Evolutionary conservation across 2,888 invertebrate species (phyloP).

Genomic region (Eulithis prunata): DNA sequence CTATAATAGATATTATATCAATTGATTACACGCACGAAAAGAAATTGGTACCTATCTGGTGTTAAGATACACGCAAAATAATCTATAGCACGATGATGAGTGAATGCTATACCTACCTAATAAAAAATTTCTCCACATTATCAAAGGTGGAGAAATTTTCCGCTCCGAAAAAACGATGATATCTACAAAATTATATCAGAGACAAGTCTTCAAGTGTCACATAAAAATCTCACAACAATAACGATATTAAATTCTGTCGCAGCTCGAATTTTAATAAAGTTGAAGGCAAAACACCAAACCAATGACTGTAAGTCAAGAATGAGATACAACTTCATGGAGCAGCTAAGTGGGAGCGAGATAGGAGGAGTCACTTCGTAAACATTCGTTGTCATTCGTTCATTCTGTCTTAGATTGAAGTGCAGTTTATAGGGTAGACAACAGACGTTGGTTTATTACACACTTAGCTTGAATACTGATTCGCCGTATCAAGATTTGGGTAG

Average conservation of each 20-base stretch:
- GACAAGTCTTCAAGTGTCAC: conserved; percentile 16
- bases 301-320: not conserved
- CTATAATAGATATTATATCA: too few species aligned
- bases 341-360: not conserved
- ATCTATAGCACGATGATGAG: too few species aligned
- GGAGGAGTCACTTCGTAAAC: not conserved
- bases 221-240: conserved; percentile 27
- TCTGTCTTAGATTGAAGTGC: conserved; percentile 29
- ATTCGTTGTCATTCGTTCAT: not conserved
- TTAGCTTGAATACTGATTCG: conserved; percentile 45
- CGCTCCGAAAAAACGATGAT: conserved; percentile 11
- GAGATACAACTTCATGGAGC: not conserved
- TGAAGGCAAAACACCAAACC: conserved; percentile 22
- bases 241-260: conserved; percentile 24
- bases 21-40: too few species aligned
- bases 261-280: conserved; percentile 31
- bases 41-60: too few species aligned
- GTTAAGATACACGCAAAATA: too few species aligned
- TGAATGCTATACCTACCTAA: too few species aligned
- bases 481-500: conserved; percentile 38
- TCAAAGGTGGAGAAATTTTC: too few species aligned
- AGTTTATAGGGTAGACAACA: conserved; percentile 41
- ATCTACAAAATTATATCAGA: conserved; percentile 12
- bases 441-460: conserved; percentile 39
- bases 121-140: too few species aligned